phyloP scores from a whole-genome alignment of 2,888 invertebrate species.

The Itoplectis maculator region DNA sequence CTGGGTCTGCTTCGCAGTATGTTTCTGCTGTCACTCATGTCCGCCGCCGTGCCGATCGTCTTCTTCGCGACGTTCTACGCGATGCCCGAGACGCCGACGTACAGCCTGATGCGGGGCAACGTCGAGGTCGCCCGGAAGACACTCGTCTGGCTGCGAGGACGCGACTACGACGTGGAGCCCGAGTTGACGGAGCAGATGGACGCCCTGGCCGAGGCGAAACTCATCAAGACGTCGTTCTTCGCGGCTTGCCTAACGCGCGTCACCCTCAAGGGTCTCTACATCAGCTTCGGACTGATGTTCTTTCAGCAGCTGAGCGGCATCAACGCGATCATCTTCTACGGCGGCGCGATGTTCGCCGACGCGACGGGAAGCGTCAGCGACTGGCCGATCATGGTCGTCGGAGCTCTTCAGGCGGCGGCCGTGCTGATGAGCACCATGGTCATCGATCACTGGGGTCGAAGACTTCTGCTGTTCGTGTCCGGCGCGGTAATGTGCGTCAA shows the following conservation, averaged over 20 bases:
- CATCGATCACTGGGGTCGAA: constrained; percentile 93
- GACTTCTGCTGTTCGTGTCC: constrained; percentile 90
- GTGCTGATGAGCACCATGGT: constrained; percentile 91
- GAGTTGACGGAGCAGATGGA: constrained; percentile 88
- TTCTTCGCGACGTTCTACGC: constrained; percentile 90
- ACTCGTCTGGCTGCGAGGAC: constrained; percentile 90
- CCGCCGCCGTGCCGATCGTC: constrained; percentile 88
- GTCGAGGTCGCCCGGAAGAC: constrained; percentile 89
- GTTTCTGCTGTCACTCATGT: constrained; percentile 88
- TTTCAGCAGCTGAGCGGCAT: constrained; percentile 95
- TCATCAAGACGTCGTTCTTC: constrained; percentile 86
- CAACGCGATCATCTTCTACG: constrained; percentile 93
- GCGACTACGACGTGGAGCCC: constrained; percentile 88
- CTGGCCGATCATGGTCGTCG: constrained; percentile 91
- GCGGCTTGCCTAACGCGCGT: constrained; percentile 87
- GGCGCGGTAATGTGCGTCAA: constrained; percentile 90
- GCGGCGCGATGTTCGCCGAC: constrained; percentile 89
- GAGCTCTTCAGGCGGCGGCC: constrained; percentile 91
- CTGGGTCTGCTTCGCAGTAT: constrained; percentile 87
- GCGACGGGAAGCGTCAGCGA: constrained; percentile 87
- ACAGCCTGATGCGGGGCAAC: constrained; percentile 88
- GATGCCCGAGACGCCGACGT: constrained; percentile 95
- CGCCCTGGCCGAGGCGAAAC: constrained; percentile 85
- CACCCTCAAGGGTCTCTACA: constrained; percentile 89
- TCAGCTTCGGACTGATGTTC: constrained; percentile 93